Base-by-base conservation (phyloP, 2,888 invertebrate genomes). In the Amphipyra berbera region DNA sequence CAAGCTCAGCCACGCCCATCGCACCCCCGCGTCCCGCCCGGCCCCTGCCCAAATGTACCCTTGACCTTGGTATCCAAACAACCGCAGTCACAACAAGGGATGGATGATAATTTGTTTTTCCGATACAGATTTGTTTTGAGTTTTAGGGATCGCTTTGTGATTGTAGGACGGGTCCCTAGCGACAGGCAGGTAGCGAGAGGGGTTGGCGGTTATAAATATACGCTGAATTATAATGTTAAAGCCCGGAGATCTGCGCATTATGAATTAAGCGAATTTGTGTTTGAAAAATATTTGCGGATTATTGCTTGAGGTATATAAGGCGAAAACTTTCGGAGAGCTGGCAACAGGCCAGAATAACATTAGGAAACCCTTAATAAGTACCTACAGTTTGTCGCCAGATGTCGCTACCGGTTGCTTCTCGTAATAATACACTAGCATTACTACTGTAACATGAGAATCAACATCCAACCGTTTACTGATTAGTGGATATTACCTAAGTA, bases 21-120 rank as follows among this genome's bases (percentile, higher is more conserved):
- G 52, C 71, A n/a, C 63, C 71, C 82, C 76, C 72, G 81, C 59
- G 66, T 66, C 64, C 72, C 56, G 30, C 75, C 76, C 69, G 66
- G 73, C 81, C 72, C 78, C 81, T 76, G 78, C 86, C 88, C 76
- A 82, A 85, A 84, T 73, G 76, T 88, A 90, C 78, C 94, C 94
- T 93, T 94, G 92, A 92, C 92, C 93, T 92, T 90, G 88, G 93
- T 93, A 89, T 90, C 94, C 91, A 93, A 94, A 93, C 94, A 93
- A 93, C 94, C 88, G 86, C 89, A 90, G 93, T 90, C 94, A 94
- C 94, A 94, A 94, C 94, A 94, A 87, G 81, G 76, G 68, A 73
- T 74, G 65, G 75, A 74, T 70, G 82, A 73, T 77, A 66, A 75
- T 68, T 76, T 75, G 70, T 75, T 79, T 77, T 76, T 72, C 61